Evolutionary conservation across 1,140 invertebrate genomes (phyloP).

Genomic region (Araneus ventricosus): DNA sequence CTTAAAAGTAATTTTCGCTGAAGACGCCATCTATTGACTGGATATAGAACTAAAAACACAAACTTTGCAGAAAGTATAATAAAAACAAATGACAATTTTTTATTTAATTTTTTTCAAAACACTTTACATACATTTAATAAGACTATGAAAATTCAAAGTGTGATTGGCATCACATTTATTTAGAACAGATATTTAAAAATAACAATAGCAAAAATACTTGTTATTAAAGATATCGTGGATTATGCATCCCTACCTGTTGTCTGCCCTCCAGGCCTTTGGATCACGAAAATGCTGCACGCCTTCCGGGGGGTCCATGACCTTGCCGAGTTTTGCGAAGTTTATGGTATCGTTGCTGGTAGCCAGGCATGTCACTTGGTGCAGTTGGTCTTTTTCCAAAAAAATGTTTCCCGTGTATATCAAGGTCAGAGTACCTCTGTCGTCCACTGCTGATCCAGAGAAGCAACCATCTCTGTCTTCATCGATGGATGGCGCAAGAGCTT

Average conservation of each 20-base stretch:
- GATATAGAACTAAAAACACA: no score
- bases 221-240: no score
- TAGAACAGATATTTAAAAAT: no score
- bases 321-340: background rate
- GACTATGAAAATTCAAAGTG: no score
- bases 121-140: no score
- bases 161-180: no score
- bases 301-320: background rate
- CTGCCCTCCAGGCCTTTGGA: background rate
- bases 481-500: background rate
- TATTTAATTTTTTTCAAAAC: no score
- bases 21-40: no score
- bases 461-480: background rate
- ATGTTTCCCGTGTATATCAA: background rate
- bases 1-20: no score
- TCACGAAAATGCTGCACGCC: background rate
- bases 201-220: no score
- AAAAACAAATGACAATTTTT: no score
- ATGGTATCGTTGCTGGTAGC: constrained; percentile 28
- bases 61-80: no score
- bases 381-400: background rate
- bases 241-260: background rate
- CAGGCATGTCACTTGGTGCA: background rate
- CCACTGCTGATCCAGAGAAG: constrained; percentile 12
- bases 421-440: background rate